A percentile compares a stretch with the other conserved stretches of the same genome.
Conservation (phyloP, 1,140 invertebrate species). For the Mactra quadrangularis region DNA sequence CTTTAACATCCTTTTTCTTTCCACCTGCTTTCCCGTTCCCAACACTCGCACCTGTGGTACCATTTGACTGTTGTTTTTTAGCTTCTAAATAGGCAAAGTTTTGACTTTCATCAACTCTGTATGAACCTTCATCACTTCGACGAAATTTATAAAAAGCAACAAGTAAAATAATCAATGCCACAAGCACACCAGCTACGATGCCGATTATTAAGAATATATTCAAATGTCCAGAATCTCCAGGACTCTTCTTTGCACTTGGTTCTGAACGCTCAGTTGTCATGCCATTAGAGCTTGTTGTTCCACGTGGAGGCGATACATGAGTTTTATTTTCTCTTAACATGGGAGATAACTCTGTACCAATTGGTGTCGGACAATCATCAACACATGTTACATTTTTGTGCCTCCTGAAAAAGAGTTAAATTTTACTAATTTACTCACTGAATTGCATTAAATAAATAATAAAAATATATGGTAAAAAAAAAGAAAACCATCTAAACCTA, state of each 20-base stretch:
- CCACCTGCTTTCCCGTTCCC: constrained; percentile 85
- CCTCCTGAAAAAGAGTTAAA: too few relatives aligned
- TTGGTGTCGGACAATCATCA: too few relatives aligned
- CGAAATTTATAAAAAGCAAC: constrained; percentile 95
- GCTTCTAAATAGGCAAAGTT: constrained; percentile 83
- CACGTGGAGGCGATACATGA: not conserved
- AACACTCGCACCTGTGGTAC: constrained; percentile 81
- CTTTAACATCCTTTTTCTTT: constrained; percentile 95
- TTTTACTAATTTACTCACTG: too few relatives aligned
- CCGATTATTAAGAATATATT: constrained; percentile 89
- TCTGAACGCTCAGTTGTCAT: constrained; percentile 4
- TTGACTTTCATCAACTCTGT: constrained; percentile 94
- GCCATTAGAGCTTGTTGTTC: not conserved
- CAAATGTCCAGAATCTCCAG: constrained; percentile 56
- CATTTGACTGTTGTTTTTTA: constrained; percentile 78
- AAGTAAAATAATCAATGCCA: constrained; percentile 95
- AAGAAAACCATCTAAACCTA: too few relatives aligned
- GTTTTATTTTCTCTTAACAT: constrained; percentile 13
- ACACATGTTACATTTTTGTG: too few relatives aligned
- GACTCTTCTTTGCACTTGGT: constrained; percentile 23
- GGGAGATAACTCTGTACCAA: constrained; percentile 3
- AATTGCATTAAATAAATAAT: too few relatives aligned
- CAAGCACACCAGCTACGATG: constrained; percentile 95
- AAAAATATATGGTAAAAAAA: too few relatives aligned
- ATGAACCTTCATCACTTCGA: constrained; percentile 92